These are phyloP conservation scores for Gryllus bimaculatus DNA, from an alignment of 1,140 invertebrate species.

Conservation along the genomic window DNA sequence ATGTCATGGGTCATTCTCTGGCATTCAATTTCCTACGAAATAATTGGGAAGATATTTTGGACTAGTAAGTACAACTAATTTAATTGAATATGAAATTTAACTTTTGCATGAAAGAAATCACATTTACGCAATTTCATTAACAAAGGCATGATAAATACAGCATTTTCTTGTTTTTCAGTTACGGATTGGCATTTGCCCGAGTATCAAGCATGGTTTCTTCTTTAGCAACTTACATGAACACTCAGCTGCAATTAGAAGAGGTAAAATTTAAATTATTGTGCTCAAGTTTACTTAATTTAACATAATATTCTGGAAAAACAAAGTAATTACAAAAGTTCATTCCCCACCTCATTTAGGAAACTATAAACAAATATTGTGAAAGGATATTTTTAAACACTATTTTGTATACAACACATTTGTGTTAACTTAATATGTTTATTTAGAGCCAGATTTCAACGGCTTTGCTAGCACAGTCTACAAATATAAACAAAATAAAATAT, in stretches of 20 bases:
- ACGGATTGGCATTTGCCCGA: constrained; percentile 31
- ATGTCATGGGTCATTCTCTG: constrained; percentile 26
- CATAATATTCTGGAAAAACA: no score
- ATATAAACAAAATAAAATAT: no score
- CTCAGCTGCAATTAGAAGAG: constrained; percentile 34
- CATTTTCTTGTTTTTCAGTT: constrained; percentile 26
- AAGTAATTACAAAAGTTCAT: no score
- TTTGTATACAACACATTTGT: no score
- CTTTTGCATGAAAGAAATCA: neutral
- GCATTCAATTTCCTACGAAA: constrained; percentile 28
- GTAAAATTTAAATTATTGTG: constrained; percentile 24
- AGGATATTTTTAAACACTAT: no score
- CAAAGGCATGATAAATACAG: neutral
- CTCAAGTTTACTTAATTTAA: neutral
- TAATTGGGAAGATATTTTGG: constrained; percentile 24
- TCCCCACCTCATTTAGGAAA: no score
- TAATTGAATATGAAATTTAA: neutral
- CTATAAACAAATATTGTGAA: no score
- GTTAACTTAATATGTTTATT: no score
- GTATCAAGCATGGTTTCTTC: constrained; percentile 33
- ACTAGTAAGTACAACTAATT: constrained; percentile 24
- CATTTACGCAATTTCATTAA: neutral
- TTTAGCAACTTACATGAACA: constrained; percentile 33
- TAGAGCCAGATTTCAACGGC: no score
- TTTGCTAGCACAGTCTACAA: no score